Evolutionary conservation across 2,113 vertebrate species (phyloP), one percentile per base, ranked within the genome.

Genomic region (Atlantisia rogersi): DNA sequence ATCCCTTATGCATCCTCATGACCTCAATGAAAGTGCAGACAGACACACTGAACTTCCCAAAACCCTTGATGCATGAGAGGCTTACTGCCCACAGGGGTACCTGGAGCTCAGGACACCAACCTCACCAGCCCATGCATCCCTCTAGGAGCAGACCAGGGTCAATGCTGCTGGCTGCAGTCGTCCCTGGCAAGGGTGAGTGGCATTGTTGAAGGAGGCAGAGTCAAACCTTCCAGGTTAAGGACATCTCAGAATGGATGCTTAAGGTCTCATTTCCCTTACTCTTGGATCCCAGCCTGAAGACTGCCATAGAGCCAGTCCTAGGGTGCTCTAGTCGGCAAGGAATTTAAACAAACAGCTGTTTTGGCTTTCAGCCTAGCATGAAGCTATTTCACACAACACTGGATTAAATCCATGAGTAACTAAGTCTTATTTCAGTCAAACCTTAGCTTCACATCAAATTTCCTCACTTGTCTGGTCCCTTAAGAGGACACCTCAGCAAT

Each of bases 281-380:
- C 3, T 84, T 91, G 76, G 59, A 83, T 83, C n/a, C 15, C 31
- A 91, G 74, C 70, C 82, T 56, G 40, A 79, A 35, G 48, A 62
- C 62, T 76, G 32, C 15, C 88, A 82, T 32, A 76, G 16, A 85
- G 20, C 52, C 32, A 71, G 85, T 82, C 35, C 67, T 90, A 32
- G 85, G 88, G 50, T 93, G 53, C 32, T 82, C 21, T 55, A 82
- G 31, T 10, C 0, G 0, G n/a, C 40, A 92, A 91, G 59, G 59
- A 92, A 88, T 90, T 95, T 69, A 69, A 86, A 50, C 9, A 35
- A 88, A 63, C 24, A 85, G 68, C 40, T 93, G n/a, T 80, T 96
- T 65, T 93, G 88, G 67, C 82, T 91, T 92, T 92, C 71, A 93
- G 85, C 75, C 79, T 58, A 62, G 40, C 15, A 62, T 53, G 67